Evolutionary conservation across 2,888 invertebrate species (phyloP), one percentile per base, ranked within the genome.

Genomic region (Pristionchus entomophagus): DNA sequence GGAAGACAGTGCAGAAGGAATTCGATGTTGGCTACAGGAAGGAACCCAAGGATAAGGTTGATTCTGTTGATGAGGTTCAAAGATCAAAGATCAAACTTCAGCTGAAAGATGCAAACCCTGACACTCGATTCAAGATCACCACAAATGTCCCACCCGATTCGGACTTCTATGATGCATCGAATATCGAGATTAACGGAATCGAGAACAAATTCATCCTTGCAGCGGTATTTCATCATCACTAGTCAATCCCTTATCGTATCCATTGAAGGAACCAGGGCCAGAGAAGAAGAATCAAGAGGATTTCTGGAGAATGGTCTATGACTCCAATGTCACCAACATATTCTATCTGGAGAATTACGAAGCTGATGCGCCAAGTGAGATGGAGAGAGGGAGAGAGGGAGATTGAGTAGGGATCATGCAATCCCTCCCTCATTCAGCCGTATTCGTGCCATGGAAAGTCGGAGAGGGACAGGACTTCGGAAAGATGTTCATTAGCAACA

Each of bases 221-320:
- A 10, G 38, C 82, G 26, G 82, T 82, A 59, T 22, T 51, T 0
- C n/a, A 12, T 41, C 26, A 80, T 49, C 32, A 51, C 4, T 73
- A 73, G 2, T 19, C 69, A 73, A 45, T 73, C 0, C 35, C n/a
- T 38, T 73, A 45, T 41, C 1, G 38, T 45, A 73, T 45, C 41
- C 17, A 19, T 41, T 80, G 22, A 19, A 80, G 80, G 53, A 51
- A 22, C 80, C 80, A 2, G 49, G 51, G 17, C 49, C 51, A 12
- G 80, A 80, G 2, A 80, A 49, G 53, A 80, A 80, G 51, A 32
- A 38, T 59, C 82, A 59, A 5, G 82, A 82, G 35, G 45, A 56
- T 19, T 82, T 82, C 59, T 82, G 82, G 82, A 56, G 82, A 22
- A 82, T 82, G 82, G 82, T 82, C 32, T 82, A 82, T 41, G 82